Conservation (phyloP, 2,113 vertebrate species). For the Chionis minor region DNA sequence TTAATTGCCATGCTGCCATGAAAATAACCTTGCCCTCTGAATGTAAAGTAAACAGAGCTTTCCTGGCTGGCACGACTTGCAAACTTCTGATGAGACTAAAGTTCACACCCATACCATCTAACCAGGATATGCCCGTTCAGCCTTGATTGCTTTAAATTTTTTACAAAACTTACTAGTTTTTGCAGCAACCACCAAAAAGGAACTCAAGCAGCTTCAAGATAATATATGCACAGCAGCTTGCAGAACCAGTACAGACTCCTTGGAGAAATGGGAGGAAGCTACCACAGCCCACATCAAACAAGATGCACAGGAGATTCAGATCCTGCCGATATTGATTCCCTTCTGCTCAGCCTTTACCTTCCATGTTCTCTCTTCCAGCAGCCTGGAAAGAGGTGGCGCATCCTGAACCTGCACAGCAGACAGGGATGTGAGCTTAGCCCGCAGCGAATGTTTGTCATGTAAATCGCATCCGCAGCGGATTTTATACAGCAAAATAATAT, state of each 20-base stretch:
- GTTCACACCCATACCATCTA: background rate
- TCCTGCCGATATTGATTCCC: background rate
- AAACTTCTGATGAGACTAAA: background rate
- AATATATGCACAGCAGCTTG: background rate
- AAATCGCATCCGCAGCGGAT: background rate
- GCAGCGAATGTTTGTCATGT: background rate
- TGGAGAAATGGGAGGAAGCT: background rate
- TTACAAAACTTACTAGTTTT: background rate
- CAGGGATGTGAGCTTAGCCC: background rate
- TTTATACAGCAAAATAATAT: background rate
- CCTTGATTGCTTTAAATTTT: rapidly evolving
- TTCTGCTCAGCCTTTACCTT: background rate
- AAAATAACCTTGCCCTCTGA: background rate
- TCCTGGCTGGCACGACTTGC: background rate
- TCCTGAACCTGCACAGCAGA: background rate
- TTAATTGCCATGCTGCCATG: background rate
- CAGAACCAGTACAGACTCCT: background rate
- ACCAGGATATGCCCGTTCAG: background rate
- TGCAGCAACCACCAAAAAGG: background rate
- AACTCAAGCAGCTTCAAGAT: background rate
- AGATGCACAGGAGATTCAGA: background rate
- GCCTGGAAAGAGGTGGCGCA: background rate
- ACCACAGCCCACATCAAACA: background rate
- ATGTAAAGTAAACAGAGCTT: background rate
- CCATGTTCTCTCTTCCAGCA: background rate